Evolutionary conservation across 2,797 vertebrate genomes (phyloP), one percentile per base, ranked within the genome.

Genomic region (Squalus acanthias): DNA sequence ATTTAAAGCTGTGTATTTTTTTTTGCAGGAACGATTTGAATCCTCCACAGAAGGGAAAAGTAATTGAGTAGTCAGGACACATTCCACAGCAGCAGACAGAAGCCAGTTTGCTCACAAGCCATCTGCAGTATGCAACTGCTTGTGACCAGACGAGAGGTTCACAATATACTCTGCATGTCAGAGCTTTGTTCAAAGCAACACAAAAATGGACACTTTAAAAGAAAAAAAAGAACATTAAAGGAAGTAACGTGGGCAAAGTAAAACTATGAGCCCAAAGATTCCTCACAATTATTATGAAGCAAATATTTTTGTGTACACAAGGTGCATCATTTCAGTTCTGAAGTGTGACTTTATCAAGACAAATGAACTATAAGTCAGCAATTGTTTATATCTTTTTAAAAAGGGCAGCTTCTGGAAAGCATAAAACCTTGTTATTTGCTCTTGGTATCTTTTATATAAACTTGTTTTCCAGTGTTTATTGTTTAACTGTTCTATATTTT

Each of bases 61-160:
- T 93, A 57, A 74, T 96, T 96, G 29, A 24, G 91, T 39, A 94
- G 96, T 92, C 96, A 93, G 46, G 69, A 2, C 89, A 94, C 96
- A 96, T 82, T 96, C 96, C 88, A 96, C 60, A 96, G 88, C 89
- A 94, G 91, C 72, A 63, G 96, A n/a, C 67, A 96, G 67, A 89
- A 76, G 89, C 13, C 88, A 96, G 69, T 46, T 89, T 72, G 39
- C 70, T 46, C 69, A 74, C 50, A 95, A 74, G 24, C 70, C 88
- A 96, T 94, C 89, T 96, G 96, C 96, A 94, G 89, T 50, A 22
- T 33, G 46, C 94, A 57, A 76, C 70, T 60, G 29, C 26, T 95
- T 95, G 72, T 72, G 24, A 76, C 70, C 94, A 57, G 6, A 20
- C 94, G 39, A 33, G 70, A 33, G 15, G 50, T 95, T 95, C 69